These are phyloP conservation scores for Leiothrix lutea DNA, from an alignment of 2,113 vertebrate genomes.

Conservation along the genomic window DNA sequence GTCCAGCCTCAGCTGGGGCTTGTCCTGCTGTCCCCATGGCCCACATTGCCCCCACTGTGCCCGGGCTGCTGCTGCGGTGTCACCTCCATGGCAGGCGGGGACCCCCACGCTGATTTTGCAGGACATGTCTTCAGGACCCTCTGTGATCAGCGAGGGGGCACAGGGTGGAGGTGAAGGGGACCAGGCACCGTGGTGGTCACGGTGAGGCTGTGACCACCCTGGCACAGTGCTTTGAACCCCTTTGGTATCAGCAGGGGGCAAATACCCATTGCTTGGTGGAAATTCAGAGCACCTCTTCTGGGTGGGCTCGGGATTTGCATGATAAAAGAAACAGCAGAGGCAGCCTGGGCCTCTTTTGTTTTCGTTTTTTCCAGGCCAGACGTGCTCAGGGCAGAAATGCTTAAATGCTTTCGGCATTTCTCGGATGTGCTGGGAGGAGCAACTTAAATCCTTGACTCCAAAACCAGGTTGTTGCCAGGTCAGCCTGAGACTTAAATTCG, in stretches of 20 bases:
- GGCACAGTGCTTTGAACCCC: neutral
- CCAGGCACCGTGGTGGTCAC: neutral
- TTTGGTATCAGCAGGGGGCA: neutral
- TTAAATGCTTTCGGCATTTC: constrained; percentile 8
- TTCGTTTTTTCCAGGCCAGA: constrained; percentile 22
- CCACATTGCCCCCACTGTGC: neutral
- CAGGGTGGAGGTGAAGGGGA: neutral
- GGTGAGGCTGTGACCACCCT: neutral
- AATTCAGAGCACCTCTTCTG: neutral
- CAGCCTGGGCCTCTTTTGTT: constrained; percentile 27
- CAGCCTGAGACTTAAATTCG: constrained; percentile 54
- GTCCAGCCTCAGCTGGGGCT: neutral
- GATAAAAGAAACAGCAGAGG: constrained; percentile 26
- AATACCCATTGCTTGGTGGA: neutral
- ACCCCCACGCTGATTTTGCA: neutral
- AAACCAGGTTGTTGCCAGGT: constrained; percentile 30
- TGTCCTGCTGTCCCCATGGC: neutral
- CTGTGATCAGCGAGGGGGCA: rapidly evolving
- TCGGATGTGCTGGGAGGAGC: constrained; percentile 1
- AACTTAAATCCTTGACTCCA: constrained; percentile 11
- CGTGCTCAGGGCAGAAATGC: constrained; percentile 44
- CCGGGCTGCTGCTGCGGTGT: neutral
- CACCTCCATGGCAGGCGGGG: neutral
- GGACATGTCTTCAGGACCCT: neutral
- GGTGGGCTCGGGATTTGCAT: constrained; percentile 40